phyloP scores from a whole-genome alignment of 2,113 vertebrate genomes.

The Periophthalmodon schlosseri region DNA sequence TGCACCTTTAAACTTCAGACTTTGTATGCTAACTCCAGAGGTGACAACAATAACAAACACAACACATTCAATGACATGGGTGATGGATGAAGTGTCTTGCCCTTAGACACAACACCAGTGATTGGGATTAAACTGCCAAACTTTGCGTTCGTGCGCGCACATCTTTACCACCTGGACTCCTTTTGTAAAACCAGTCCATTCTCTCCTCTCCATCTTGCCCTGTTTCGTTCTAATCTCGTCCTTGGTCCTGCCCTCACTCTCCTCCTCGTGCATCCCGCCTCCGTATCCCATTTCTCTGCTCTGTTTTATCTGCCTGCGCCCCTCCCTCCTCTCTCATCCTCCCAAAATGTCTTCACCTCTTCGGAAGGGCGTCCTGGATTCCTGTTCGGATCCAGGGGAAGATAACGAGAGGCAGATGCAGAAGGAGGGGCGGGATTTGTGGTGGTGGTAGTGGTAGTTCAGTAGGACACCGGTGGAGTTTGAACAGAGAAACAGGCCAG shows the following conservation, averaged over 20 bases:
- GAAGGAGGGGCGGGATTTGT: background rate
- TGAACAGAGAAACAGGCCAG: conserved; percentile 4
- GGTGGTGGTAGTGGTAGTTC: conserved; percentile 12
- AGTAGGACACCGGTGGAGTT: conserved; percentile 4
- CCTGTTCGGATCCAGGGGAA: conserved; percentile 54
- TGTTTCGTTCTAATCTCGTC: conserved; percentile 16
- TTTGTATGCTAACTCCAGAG: background rate
- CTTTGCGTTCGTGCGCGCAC: background rate
- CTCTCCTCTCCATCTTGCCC: background rate
- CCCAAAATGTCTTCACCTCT: conserved; percentile 64
- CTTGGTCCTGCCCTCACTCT: conserved; percentile 35
- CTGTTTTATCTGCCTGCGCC: conserved; percentile 25
- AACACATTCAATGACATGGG: background rate
- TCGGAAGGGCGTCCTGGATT: conserved; percentile 79
- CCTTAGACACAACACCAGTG: background rate
- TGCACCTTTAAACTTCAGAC: background rate
- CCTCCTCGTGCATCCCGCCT: background rate
- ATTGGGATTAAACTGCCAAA: background rate
- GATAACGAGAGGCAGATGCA: conserved; percentile 60
- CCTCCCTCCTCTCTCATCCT: conserved; percentile 46
- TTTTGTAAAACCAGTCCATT: background rate
- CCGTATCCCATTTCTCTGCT: conserved; percentile 2
- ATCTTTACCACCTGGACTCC: background rate
- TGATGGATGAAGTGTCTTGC: background rate
- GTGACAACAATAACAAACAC: too few species aligned